A percentile compares a stretch with the other conserved stretches of the same genome.
These are phyloP conservation scores for Pristionchus fissidentatus DNA, from an alignment of 2,888 invertebrate species.

Conservation along the genomic window DNA sequence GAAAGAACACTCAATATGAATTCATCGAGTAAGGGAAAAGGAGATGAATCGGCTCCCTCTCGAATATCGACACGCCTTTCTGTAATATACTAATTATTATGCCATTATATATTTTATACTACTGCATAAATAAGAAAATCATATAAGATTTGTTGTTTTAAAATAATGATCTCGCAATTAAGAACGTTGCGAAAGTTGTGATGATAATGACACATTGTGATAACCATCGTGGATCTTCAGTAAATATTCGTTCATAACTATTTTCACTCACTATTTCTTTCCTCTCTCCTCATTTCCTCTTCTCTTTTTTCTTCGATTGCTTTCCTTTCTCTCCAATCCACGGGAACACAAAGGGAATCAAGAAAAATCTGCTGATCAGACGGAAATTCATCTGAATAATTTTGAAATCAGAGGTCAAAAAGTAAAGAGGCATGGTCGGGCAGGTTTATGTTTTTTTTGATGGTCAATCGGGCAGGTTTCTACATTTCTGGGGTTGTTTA, in stretches of 20 bases:
- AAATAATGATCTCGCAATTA: no score
- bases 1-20: constrained; percentile 49
- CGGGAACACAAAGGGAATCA: constrained; percentile 56
- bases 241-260: neutral
- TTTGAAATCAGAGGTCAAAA: no score
- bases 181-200: no score
- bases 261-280: neutral
- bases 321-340: constrained; percentile 46
- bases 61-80: neutral
- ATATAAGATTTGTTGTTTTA: no score
- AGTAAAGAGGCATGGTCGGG: no score
- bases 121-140: no score
- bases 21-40: constrained; percentile 54
- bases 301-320: neutral
- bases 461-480: no score
- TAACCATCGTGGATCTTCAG: neutral
- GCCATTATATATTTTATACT: no score
- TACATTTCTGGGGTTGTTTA: no score
- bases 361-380: constrained; percentile 52
- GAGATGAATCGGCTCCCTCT: constrained; percentile 47
- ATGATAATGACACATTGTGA: no score
- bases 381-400: constrained; percentile 48
- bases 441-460: no score
- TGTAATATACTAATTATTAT: neutral
- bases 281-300: neutral